Evolutionary conservation across 1,140 invertebrate genomes (phyloP), one percentile per base, ranked within the genome.

Genomic region (Elymnias hypermnestra): DNA sequence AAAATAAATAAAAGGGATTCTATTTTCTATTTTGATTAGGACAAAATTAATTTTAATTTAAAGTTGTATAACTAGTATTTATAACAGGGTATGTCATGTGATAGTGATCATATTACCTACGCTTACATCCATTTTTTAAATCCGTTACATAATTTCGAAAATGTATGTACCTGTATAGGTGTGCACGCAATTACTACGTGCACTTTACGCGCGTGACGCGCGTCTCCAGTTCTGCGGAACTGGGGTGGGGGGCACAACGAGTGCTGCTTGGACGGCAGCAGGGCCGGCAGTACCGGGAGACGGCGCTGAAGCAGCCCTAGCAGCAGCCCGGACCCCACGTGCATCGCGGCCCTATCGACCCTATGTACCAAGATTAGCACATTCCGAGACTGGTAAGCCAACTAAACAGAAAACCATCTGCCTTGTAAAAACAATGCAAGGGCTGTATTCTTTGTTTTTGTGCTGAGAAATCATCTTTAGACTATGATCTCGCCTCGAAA

Each of bases 161-260:
- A 29, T 25, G 29, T 37, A 15, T n/a, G n/a, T n/a, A n/a, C n/a
- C n/a, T 18, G 9, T 28, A 8, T 36, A 92, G 89, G 89, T 89
- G 33, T 89, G 89, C 3, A 93, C 94, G 1, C 89, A 90, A 9
- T 79, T 97, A 2, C 77, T 97, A 1, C 89, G 94, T 21, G 94
- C 96, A 63, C 82, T 97, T 17, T 93, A 97, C 77, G 91, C 90
- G 0, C 88, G 95, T n/a, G 95, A 97, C 83, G 87, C 93, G 10
- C 84, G 88, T 17, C 58, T 87, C 22, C 66, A 71, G 45, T 87
- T 87, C 66, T 56, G 48, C 31, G 63, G 63, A 28, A 58, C 12
- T 10, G 25, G 6, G 63, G 36, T 72, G 70, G 79, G 67, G 59
- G 25, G 70, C 44, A 37, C 15, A 58, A 58, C 43, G 59, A 60